Evolutionary conservation across 1,140 invertebrate species (phyloP).

Genomic region (Lepidotrigona ventralis): DNA sequence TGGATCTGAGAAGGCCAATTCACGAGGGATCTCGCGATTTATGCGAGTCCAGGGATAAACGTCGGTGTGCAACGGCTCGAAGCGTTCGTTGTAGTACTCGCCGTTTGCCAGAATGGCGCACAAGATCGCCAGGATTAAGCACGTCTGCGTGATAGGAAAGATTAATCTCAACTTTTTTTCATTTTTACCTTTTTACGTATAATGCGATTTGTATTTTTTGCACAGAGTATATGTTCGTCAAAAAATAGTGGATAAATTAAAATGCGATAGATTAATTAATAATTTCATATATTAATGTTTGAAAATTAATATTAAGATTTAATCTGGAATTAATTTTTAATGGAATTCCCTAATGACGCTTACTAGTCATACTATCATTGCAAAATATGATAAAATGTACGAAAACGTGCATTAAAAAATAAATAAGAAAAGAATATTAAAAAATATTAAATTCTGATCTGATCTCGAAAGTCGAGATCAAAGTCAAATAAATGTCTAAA

Average conservation of each 20-base stretch:
- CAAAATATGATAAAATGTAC: not conserved
- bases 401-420: no score
- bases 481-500: not conserved
- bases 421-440: not conserved
- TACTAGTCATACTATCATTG: not conserved
- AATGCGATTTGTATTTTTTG: not conserved
- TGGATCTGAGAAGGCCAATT: constrained; percentile 28
- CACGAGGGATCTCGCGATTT: not conserved
- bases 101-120: constrained; percentile 33
- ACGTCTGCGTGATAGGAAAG: constrained; percentile 46
- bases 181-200: no score
- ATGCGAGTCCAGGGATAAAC: not conserved
- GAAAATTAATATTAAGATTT: no score
- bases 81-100: constrained; percentile 29
- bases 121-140: constrained; percentile 40
- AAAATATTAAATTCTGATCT: no score
- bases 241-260: not conserved
- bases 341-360: not conserved
- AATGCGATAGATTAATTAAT: no score
- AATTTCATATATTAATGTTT: no score
- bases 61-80: constrained; percentile 16
- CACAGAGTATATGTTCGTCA: not conserved
- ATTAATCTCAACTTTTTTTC: not conserved
- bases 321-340: no score
- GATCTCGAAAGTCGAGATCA: not conserved